phyloP scores from a whole-genome alignment of 2,113 vertebrate genomes.

The Nothoprocta pentlandii region DNA sequence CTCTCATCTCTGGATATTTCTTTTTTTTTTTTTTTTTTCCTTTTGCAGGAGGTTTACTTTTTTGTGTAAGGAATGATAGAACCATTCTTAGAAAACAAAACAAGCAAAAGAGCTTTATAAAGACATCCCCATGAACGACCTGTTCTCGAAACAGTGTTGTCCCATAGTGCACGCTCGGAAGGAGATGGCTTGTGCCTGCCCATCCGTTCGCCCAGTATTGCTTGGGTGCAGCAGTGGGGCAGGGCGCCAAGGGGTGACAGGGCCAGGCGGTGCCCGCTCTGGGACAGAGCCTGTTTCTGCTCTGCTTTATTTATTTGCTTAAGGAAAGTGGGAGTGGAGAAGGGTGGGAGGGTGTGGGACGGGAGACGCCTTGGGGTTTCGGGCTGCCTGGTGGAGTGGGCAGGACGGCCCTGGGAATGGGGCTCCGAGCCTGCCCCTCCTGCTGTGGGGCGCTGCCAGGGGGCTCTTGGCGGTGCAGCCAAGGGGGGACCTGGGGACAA shows the following conservation, averaged over 20 bases:
- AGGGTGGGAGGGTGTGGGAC: background rate
- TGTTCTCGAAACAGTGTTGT: background rate
- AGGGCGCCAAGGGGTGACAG: background rate
- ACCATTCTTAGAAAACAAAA: background rate
- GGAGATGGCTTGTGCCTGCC: background rate
- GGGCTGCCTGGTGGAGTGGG: background rate
- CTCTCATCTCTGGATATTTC: background rate
- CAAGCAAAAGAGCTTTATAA: background rate
- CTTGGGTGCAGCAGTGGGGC: background rate
- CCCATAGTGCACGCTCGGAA: background rate
- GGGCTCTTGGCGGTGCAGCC: background rate
- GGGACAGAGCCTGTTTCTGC: no score
- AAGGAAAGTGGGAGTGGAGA: background rate
- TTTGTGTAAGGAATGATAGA: background rate
- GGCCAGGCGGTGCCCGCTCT: rapidly evolving
- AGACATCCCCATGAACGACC: background rate
- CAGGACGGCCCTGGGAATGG: rapidly evolving
- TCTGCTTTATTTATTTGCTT: background rate
- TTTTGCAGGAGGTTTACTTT: background rate
- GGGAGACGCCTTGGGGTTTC: background rate
- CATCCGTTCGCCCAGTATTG: background rate
- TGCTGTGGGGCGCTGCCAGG: rapidly evolving
- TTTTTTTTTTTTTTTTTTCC: background rate
- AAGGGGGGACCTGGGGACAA: background rate
- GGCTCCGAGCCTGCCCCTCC: background rate